Evolutionary conservation across 2,797 vertebrate species (phyloP).

Genomic region (Poeciliopsis infans): DNA sequence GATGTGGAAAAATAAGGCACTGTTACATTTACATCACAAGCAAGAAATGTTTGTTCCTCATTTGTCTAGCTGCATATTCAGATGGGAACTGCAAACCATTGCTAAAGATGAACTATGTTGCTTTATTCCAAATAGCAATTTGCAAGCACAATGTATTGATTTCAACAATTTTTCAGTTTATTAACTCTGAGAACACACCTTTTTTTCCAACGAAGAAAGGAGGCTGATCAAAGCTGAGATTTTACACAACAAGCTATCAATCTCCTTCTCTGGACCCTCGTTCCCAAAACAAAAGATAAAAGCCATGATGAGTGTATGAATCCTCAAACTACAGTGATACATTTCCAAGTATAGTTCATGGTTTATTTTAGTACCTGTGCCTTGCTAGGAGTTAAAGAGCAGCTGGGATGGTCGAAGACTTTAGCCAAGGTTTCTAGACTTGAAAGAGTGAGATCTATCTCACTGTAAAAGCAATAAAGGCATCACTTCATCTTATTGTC

Average conservation of each 20-base stretch:
- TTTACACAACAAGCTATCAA: slow-evolving; percentile 85
- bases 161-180: background rate
- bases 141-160: background rate
- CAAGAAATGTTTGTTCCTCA: background rate
- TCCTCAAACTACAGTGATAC: background rate
- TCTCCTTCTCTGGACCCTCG: slow-evolving; percentile 78
- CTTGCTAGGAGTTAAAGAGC: slow-evolving; percentile 66
- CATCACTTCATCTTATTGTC: background rate
- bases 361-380: slow-evolving; percentile 73
- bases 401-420: slow-evolving; percentile 83
- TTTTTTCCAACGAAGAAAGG: slow-evolving; percentile 86
- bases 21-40: slow-evolving; percentile 1
- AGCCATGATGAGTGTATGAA: background rate
- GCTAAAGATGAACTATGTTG: background rate
- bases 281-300: slow-evolving; percentile 45
- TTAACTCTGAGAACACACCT: slow-evolving; percentile 67
- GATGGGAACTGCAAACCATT: background rate
- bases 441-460: slow-evolving; percentile 83
- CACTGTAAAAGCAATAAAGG: slow-evolving; percentile 70
- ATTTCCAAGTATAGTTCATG: background rate
- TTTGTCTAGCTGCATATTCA: background rate
- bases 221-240: slow-evolving; percentile 85
- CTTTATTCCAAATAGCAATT: background rate
- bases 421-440: slow-evolving; percentile 86
- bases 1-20: slow-evolving; percentile 2